Percentiles rank a stretch among this genome's conserved stretches.
phyloP scores from a whole-genome alignment of 2,888 invertebrate species.

The Ophion ellenae region DNA sequence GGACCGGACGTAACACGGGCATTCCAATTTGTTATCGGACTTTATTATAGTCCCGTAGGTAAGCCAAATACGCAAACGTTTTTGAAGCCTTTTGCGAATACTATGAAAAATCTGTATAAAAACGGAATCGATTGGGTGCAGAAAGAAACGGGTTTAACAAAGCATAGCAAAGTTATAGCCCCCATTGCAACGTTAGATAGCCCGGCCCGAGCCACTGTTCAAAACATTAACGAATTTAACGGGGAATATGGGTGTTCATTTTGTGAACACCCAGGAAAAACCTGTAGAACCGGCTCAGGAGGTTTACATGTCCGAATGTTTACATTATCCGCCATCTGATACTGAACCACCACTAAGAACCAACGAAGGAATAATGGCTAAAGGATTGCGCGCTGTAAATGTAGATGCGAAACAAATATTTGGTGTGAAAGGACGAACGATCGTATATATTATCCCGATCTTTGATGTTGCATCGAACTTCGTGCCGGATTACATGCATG shows the following conservation, averaged over 20 bases:
- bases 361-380: slow-evolving; percentile 23
- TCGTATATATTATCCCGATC: slow-evolving; percentile 19
- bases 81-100: slow-evolving; percentile 52
- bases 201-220: slow-evolving; percentile 48
- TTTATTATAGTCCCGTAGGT: slow-evolving; percentile 25
- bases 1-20: no score
- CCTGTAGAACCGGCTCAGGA: slow-evolving; percentile 35
- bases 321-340: not conserved
- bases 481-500: slow-evolving; percentile 50
- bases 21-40: slow-evolving; percentile 34
- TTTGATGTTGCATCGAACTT: slow-evolving; percentile 37
- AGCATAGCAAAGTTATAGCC: slow-evolving; percentile 33
- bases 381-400: slow-evolving; percentile 16
- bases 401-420: slow-evolving; percentile 15
- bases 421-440: slow-evolving; percentile 46
- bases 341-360: slow-evolving; percentile 17
- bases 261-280: slow-evolving; percentile 55
- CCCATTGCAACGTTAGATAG: slow-evolving; percentile 31
- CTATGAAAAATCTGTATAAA: slow-evolving; percentile 25
- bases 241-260: slow-evolving; percentile 57
- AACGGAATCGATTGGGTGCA: slow-evolving; percentile 48
- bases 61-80: slow-evolving; percentile 54
- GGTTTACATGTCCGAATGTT: not conserved
- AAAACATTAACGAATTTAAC: slow-evolving; percentile 55
- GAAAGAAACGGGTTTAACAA: not conserved